A percentile compares a stretch with the other conserved stretches of the same genome.
Conservation (phyloP, 2,113 vertebrate genomes). For the Alosa alosa region DNA sequence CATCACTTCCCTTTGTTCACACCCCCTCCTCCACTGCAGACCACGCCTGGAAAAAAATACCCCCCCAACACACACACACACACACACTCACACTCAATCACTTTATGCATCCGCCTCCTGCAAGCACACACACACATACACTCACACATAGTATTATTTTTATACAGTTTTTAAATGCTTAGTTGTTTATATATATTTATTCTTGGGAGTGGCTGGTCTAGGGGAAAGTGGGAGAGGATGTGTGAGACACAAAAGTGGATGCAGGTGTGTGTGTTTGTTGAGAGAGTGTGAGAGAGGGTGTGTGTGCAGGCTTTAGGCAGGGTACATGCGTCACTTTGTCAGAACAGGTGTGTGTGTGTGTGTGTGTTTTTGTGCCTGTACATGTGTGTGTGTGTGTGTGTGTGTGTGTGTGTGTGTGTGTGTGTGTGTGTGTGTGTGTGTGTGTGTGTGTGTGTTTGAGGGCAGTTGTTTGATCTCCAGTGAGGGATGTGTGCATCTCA, state of each 20-base stretch:
- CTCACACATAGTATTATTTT: too few relatives aligned
- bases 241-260: neutral
- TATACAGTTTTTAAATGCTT: neutral
- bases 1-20: too few relatives aligned
- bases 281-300: slow-evolving; percentile 50
- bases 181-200: slow-evolving; percentile 5
- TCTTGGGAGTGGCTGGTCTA: neutral
- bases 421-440: slow-evolving; percentile 44
- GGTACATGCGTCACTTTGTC: slow-evolving; percentile 66
- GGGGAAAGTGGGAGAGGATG: slow-evolving; percentile 12
- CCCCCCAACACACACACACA: neutral
- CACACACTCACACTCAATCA: too few relatives aligned
- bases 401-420: slow-evolving; percentile 46
- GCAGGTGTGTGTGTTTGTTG: neutral
- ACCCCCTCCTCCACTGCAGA: too few relatives aligned
- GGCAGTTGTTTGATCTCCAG: slow-evolving; percentile 73
- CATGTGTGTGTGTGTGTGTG: slow-evolving; percentile 36
- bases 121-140: neutral
- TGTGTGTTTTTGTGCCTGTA: too few relatives aligned
- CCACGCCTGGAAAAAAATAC: too few relatives aligned
- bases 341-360: slow-evolving; percentile 57
- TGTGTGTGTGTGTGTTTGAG: slow-evolving; percentile 65
- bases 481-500: slow-evolving; percentile 66
- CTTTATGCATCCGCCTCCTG: slow-evolving; percentile 46
- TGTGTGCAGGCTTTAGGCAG: slow-evolving; percentile 52